Evolutionary conservation across 2,888 invertebrate species (phyloP), one percentile per base, ranked within the genome.

Genomic region (Brenthis hecate): DNA sequence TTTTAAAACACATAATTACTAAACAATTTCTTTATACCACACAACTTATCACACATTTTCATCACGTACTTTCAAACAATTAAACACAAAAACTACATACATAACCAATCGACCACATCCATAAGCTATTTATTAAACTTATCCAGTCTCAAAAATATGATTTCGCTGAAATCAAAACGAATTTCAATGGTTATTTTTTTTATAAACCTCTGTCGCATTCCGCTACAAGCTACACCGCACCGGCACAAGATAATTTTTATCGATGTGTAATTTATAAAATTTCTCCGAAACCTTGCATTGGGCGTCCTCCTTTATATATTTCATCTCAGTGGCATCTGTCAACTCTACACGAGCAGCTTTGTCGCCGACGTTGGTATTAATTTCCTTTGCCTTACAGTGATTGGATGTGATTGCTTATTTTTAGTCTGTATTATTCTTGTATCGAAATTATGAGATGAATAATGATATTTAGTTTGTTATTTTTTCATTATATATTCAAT

Each of bases 271-370:
- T 72, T 72, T 72, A 73, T 73, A 72, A 70, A 70, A 76, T 71
- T 81, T 78, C 77, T 78, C 74, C 74, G 77, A 78, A 82, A 76
- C 61, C 73, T 72, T 74, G 70, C 64, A 72, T 72, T 66, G 73
- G 72, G 69, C 71, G 66, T 56, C 68, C 69, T 76, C 58, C 50
- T 28, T 48, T 79, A 87, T 85, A 84, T 88, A 84, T 88, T 89
- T 88, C 88, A 88, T 89, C 81, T 85, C 75, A 71, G 76, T 77
- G 86, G 87, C 88, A 85, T 85, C 85, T 89, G 89, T 89, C 88
- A 88, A 80, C 82, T 73, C 77, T 60, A 60, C 60, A 81, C 84
- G 85, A 86, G 85, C 85, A 84, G 86, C 84, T 87, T 85, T 86
- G 89, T 87, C 82, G 83, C 81, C 80, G 69, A 71, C 82, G 81